Evolutionary conservation across 1,140 invertebrate species (phyloP), one percentile per base, ranked within the genome.

Genomic region (Drosophila leontia): DNA sequence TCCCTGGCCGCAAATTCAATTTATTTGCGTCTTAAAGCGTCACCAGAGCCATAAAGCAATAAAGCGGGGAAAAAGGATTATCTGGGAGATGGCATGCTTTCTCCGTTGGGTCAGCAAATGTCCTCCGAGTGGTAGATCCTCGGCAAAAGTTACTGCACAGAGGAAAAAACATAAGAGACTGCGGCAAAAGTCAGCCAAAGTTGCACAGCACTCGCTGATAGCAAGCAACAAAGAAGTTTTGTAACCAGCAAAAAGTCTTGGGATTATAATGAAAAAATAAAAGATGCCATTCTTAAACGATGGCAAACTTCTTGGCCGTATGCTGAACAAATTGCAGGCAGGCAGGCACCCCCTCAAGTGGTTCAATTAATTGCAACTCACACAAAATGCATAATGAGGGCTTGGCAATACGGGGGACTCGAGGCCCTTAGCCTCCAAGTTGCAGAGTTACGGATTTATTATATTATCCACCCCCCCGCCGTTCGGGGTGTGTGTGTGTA

Each of bases 301-400:
- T 62, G 37, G 47, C 51, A 70, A 85, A 84, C 29, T 77, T 59
- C 47, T 51, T 59, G 51, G 15, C 23, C 51, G 34, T 48, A 58
- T 44, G 64, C 51, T 45, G 41, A 57, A 63, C 44, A 70, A 78
- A 72, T 72, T 78, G 58, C 50, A 56, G 23, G 23, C 19, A 19
- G 19, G 65, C 34, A 32, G 37, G 19, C 23, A 34, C 34, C 55
- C 45, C 13, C 13, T 11, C 19, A 75, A 88, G 85, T 88, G 76
- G 85, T 88, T 88, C 77, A 84, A 88, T 88, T 88, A 88, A 88
- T 88, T 88, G 76, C 76, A 88, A 64, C 77, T 68, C 84, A 72
- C 77, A 71, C 72, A 65, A 51, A 75, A 77, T 70, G 53, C 72
- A 74, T 83, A 87, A 80, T 61, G 84, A 84, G 59, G 17, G 45